phyloP scores from a whole-genome alignment of 1,140 invertebrate genomes.

The Brachionus manjavacas region DNA sequence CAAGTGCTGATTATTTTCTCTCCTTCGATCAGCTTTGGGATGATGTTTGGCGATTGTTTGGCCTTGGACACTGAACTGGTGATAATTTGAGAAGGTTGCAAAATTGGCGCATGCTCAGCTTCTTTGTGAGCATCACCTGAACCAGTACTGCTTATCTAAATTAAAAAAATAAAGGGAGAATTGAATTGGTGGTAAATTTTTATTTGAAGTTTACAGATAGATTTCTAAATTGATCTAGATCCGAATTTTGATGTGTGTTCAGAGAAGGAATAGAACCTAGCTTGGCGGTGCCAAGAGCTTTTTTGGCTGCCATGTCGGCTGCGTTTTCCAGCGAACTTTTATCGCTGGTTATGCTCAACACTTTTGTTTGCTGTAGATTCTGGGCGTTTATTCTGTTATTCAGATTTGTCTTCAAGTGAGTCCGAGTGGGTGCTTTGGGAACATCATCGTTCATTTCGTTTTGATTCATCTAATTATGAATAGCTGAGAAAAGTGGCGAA shows the following conservation, averaged over 20 bases:
- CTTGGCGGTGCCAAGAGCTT: neutral
- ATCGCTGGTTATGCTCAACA: neutral
- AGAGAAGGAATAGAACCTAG: conserved; percentile 17
- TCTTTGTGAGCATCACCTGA: neutral
- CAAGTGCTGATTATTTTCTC: neutral
- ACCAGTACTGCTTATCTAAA: neutral
- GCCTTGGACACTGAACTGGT: neutral
- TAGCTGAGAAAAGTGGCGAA: neutral
- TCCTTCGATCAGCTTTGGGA: neutral
- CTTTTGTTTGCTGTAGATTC: neutral
- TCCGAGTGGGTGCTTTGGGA: neutral
- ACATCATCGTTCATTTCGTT: neutral
- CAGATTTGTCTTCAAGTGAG: conserved; percentile 11
- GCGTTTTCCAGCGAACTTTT: neutral
- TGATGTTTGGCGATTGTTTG: neutral
- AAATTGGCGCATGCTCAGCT: neutral
- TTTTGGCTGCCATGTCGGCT: neutral
- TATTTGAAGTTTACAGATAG: neutral
- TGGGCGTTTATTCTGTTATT: conserved; percentile 13
- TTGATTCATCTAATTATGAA: neutral
- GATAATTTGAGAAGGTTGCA: neutral
- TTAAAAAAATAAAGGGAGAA: neutral
- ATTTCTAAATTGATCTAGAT: conserved; percentile 7
- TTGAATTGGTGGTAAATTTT: neutral
- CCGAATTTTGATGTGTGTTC: neutral